A percentile compares a stretch with the other conserved stretches of the same genome.
phyloP scores from a whole-genome alignment of 2,113 vertebrate genomes.

The Zosterops pallidus region DNA sequence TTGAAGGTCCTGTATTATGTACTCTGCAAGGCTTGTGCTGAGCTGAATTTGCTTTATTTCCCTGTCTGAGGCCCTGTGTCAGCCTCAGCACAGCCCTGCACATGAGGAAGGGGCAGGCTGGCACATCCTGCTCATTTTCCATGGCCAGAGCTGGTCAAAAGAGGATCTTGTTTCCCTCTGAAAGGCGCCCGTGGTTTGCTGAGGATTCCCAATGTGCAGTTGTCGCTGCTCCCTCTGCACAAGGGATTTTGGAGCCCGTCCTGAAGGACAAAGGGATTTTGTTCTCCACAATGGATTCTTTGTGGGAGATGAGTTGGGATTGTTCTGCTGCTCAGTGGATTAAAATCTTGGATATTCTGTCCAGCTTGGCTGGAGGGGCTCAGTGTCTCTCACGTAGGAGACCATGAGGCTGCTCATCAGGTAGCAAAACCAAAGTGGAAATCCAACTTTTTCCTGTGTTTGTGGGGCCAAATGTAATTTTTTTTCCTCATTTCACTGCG shows the following conservation, averaged over 20 bases:
- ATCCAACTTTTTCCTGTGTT: background rate
- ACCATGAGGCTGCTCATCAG: background rate
- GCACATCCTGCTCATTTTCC: background rate
- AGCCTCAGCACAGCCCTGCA: background rate
- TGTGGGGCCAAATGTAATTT: background rate
- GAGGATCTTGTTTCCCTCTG: background rate
- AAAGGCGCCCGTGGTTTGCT: background rate
- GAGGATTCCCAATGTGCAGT: background rate
- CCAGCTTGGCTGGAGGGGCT: background rate
- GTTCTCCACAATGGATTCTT: conserved; percentile 27
- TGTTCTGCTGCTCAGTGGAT: background rate
- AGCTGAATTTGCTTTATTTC: background rate
- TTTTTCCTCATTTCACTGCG: background rate
- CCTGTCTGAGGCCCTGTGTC: background rate
- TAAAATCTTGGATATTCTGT: background rate
- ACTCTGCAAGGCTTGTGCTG: background rate
- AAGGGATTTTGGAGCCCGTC: background rate
- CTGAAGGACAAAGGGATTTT: conserved; percentile 22
- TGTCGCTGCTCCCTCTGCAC: background rate
- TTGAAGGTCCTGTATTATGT: accelerated
- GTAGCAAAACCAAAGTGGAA: background rate
- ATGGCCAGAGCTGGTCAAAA: background rate
- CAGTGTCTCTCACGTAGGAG: background rate
- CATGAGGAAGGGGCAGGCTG: background rate
- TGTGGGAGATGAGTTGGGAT: conserved; percentile 20